Percentiles rank a stretch among this genome's conserved stretches.
These are phyloP conservation scores for Microcebus murinus DNA, from an alignment of 2,113 vertebrate species.

Conservation along the genomic window DNA sequence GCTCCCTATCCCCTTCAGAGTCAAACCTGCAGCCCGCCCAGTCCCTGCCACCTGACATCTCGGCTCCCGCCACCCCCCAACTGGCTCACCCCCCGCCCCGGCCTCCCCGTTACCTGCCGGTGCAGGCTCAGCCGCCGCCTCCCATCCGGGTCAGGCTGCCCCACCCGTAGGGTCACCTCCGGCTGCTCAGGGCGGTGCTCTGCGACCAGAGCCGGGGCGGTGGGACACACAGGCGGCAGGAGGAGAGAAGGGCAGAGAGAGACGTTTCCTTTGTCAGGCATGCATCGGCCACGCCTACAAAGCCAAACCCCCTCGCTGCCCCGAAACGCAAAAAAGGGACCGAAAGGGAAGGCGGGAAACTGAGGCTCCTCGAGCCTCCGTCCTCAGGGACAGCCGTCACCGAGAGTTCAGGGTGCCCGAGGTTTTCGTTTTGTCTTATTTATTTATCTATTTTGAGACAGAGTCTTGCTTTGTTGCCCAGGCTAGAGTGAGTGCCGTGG, in stretches of 20 bases:
- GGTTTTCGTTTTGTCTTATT: no score
- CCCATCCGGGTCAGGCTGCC: slow-evolving; percentile 42
- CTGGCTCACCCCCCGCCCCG: accelerated
- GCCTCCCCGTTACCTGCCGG: slow-evolving; percentile 75
- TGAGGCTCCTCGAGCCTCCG: accelerated
- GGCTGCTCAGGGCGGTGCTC: slow-evolving; percentile 42
- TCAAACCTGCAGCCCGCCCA: neutral
- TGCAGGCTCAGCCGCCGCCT: slow-evolving; percentile 71
- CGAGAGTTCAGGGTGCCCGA: neutral
- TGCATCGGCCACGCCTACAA: neutral
- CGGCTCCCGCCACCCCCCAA: neutral
- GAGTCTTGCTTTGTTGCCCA: no score
- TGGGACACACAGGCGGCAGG: no score
- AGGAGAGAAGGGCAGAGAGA: neutral
- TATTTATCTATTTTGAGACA: no score
- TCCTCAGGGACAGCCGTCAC: neutral
- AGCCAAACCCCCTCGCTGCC: accelerated
- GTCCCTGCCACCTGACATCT: neutral
- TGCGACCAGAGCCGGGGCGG: slow-evolving; percentile 2
- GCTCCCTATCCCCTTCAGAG: neutral
- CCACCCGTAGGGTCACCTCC: neutral
- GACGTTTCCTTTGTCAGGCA: neutral
- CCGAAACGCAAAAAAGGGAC: neutral
- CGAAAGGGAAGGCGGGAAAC: neutral
- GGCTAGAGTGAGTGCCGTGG: no score